Base-by-base conservation (phyloP, 2,888 invertebrate species). In the Brachynemurus nebulosus region DNA sequence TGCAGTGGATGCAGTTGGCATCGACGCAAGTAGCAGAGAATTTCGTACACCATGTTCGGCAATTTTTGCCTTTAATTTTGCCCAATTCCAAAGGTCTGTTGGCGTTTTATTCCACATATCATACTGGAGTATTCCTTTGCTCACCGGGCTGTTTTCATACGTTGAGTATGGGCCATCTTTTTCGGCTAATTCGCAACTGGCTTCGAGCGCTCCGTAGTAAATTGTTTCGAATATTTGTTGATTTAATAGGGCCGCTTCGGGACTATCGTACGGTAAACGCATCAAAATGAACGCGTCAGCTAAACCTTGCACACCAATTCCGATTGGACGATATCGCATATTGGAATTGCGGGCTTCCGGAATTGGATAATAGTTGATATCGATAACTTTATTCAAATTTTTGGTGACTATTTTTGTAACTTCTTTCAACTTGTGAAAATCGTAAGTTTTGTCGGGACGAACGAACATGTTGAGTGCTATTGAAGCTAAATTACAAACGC, bases 1-100 rank as follows among this genome's bases (percentile, higher is more conserved):
- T 2, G 98, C 97, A 0, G 97, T 98, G 1, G 96, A 95, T 7
- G 97, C 96, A 4, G 97, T 98, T 1, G 97, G 97, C 97, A 98
- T 98, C 1, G 96, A 95, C 0, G 97, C 96, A 50, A 97, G 54
- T 16, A 98, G 68, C 20, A 96, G 69, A 2, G 95, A 95, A 68
- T 98, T 98, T 45, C 97, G 71, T 0, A 97, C 69, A 8, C 98
- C 98, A 65, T 89, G 75, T 65, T 83, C 71, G 1, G 84, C 78
- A 53, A 98, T 95, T 60, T 84, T 85, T 40, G 69, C 72, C 63
- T 91, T 91, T 14, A 98, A 68, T 6, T 59, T 67, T 2, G 67
- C 58, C 98, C 98, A 98, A 61, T 98, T 75, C 86, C 92, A 93
- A 4, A 90, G 69, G 53, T 82, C 70, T 1, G 89, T 81, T 1